Evolutionary conservation across 2,888 invertebrate genomes (phyloP), one percentile per base, ranked within the genome.

Genomic region (Tiphia femorata): DNA sequence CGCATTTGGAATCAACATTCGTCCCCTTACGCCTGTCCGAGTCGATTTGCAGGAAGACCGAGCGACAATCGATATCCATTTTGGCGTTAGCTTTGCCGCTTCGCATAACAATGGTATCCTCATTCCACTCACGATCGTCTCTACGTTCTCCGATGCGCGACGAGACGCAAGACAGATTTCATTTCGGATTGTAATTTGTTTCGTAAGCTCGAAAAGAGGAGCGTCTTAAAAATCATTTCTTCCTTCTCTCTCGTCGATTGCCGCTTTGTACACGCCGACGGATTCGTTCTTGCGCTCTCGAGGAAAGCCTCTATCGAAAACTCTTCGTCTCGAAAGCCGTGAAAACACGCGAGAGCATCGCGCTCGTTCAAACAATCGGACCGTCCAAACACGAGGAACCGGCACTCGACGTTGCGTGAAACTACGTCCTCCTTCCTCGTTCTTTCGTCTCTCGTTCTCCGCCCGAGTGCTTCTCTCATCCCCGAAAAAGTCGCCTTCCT

Each of bases 11-110:
- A 67, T 68, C 62, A 59, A 56, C 68, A 64, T 72, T 72, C 51
- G 51, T 57, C 61, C 64, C n/a, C 41, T 72, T 67, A 74, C 72
- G 77, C 69, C 57, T 77, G 77, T 77, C 77, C 33, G 69, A 74
- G 58, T 77, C 71, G 61, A 72, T 77, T 67, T 60, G 49, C 55
- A 44, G 37, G 59, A 63, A 49, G 44, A 8, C 17, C 3, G 41
- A 21, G 52, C 42, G 43, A 42, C 58, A 61, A 64, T 70, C 70
- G 30, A 70, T 64, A 64, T 52, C 53, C 14, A 21, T 6, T 38
- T 10, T 43, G 16, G 12, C 17, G 16, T 29, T 43, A 14, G 7
- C 30, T 44, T 44, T 19, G 12, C 12, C 12, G 33, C 33, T 6
- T 6, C n/a, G n/a, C 33, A 21, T 40, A 14, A 23, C 21, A 40